Evolutionary conservation across 2,797 vertebrate species (phyloP).

Genomic region (Mastacembelus armatus): DNA sequence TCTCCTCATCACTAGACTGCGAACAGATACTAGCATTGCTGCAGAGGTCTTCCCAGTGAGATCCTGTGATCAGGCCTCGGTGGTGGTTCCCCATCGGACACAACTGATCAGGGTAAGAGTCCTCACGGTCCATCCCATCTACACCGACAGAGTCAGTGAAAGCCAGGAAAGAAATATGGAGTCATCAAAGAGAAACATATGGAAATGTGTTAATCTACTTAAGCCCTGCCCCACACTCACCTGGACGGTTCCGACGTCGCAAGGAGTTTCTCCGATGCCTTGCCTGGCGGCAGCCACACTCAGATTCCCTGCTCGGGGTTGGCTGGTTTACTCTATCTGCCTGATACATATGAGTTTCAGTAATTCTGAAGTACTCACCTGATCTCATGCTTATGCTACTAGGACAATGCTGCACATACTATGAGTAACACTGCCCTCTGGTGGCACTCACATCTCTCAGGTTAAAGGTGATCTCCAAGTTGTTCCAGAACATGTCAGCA

Average conservation of each 20-base stretch:
- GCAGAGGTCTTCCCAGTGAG: slow-evolving; percentile 84
- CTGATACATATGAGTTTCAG: slow-evolving; percentile 89
- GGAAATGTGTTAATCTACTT: neutral
- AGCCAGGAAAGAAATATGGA: neutral
- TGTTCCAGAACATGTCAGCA: slow-evolving; percentile 93
- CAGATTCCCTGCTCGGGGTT: slow-evolving; percentile 87
- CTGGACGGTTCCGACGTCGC: slow-evolving; percentile 85
- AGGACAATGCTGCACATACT: too few relatives aligned
- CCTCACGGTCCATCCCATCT: slow-evolving; percentile 86
- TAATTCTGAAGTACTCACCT: slow-evolving; percentile 65
- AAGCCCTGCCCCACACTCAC: slow-evolving; percentile 73
- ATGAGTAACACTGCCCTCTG: slow-evolving; percentile 19
- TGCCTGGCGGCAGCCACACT: slow-evolving; percentile 82
- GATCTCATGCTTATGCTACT: neutral
- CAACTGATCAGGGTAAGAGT: slow-evolving; percentile 84
- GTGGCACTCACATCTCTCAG: slow-evolving; percentile 92
- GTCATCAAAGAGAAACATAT: neutral
- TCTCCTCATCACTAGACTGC: slow-evolving; percentile 87
- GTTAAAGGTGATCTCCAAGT: slow-evolving; percentile 97
- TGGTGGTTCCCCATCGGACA: slow-evolving; percentile 84
- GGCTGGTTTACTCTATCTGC: slow-evolving; percentile 92
- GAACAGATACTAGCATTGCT: slow-evolving; percentile 88
- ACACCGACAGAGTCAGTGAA: slow-evolving; percentile 40
- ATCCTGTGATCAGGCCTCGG: slow-evolving; percentile 61
- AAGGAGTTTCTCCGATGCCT: slow-evolving; percentile 83